These are phyloP conservation scores for Trissonchulus sp. DNA, from an alignment of 2,888 invertebrate species.

Conservation along the genomic window DNA sequence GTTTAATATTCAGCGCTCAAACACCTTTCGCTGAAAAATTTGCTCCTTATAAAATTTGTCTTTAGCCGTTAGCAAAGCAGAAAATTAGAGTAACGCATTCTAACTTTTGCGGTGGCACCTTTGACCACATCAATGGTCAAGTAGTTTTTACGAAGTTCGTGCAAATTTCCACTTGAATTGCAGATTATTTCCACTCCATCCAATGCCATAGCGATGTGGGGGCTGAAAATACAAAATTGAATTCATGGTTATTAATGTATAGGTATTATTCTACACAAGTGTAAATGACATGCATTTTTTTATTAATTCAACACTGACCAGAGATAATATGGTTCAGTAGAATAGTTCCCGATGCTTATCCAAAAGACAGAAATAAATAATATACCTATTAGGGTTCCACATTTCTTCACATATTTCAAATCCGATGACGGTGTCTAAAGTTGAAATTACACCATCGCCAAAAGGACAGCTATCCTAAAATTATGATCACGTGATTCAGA, in stretches of 20 bases:
- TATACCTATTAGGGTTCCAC: conserved; percentile 64
- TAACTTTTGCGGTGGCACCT: conserved; percentile 73
- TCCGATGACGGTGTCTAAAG: conserved; percentile 85
- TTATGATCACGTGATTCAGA: no score
- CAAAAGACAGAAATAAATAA: no score
- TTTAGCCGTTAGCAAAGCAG: no score
- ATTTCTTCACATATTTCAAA: conserved; percentile 97
- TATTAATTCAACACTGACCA: no score
- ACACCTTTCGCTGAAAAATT: no score
- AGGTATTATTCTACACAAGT: neutral
- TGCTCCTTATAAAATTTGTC: no score
- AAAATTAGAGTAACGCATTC: conserved; percentile 11
- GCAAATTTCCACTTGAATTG: conserved; percentile 82
- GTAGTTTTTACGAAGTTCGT: conserved; percentile 84
- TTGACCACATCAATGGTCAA: conserved; percentile 81
- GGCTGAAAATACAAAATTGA: conserved; percentile 58
- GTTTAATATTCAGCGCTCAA: no score
- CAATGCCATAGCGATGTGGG: conserved; percentile 75
- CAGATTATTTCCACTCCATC: conserved; percentile 89
- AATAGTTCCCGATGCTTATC: no score
- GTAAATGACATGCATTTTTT: no score
- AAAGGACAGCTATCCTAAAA: conserved; percentile 67
- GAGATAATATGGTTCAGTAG: no score
- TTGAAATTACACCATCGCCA: conserved; percentile 88
- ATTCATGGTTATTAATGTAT: neutral